phyloP scores from a whole-genome alignment of 2,113 vertebrate species.

The Rafetus swinhoei region DNA sequence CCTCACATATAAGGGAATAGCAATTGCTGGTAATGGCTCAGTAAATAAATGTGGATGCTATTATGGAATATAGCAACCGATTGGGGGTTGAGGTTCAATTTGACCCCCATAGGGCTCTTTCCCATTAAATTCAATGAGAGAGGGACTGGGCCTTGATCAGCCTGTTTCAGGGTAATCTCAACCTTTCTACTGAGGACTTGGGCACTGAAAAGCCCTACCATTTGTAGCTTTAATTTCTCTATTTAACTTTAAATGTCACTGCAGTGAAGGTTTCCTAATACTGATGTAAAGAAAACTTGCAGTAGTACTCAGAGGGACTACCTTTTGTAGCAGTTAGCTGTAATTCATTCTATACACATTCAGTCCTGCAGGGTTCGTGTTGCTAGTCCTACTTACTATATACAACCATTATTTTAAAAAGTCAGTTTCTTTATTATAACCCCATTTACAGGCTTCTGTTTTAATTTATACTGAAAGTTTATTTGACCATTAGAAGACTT shows the following conservation, averaged over 20 bases:
- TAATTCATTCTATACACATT: accelerated
- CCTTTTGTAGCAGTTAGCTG: accelerated
- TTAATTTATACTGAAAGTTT: accelerated
- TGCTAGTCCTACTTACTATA: no score
- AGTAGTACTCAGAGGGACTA: neutral
- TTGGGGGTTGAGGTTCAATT: neutral
- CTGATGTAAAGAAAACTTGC: accelerated
- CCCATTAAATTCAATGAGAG: neutral
- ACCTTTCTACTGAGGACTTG: neutral
- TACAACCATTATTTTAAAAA: neutral
- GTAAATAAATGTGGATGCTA: neutral
- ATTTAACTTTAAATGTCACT: neutral
- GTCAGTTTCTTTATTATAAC: neutral
- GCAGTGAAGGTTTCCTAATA: neutral
- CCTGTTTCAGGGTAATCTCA: neutral
- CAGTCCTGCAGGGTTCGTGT: neutral
- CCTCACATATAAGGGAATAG: neutral
- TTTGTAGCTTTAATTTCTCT: neutral
- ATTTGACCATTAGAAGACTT: neutral
- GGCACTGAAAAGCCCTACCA: no score
- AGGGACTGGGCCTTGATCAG: neutral
- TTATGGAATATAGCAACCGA: neutral
- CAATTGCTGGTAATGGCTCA: neutral
- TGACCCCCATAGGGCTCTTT: neutral
- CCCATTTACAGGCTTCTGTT: neutral